Evolutionary conservation across 2,888 invertebrate species (phyloP), one percentile per base, ranked within the genome.

Genomic region (Resseliella maxima): DNA sequence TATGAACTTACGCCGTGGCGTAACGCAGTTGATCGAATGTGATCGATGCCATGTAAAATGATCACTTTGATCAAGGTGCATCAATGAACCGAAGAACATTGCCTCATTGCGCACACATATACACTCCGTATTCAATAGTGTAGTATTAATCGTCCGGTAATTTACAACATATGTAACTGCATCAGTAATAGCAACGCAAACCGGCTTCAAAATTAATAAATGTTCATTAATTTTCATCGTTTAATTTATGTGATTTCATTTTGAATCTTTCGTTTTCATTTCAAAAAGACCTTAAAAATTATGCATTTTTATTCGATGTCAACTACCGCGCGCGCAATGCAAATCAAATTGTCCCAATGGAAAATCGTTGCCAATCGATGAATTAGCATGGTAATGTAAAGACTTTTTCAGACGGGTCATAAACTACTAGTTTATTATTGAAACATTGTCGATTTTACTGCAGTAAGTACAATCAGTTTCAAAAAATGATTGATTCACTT

Each of bases 171-270:
- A 64, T 64, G 81, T 81, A 36, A 35, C 36, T 36, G 81, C 36
- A 8, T 36, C 36, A 36, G 27, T 21, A 59, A 59, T 24, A 27
- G 27, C 50, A 59, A 12, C 24, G 31, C 31, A 83, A 83, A 83
- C 83, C 83, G 83, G 83, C 83, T 38, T 1, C 38, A 83, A 83
- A 83, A 83, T 83, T 83, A 83, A 83, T 83, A 83, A 83, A 83
- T 38, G 83, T 83, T 83, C 83, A 83, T 83, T 83, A 83, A 83
- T 83, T 83, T 83, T 83, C 83, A 83, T 38, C 83, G 83, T 83
- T 83, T 83, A 83, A 83, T 83, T 83, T 83, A 83, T 83, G 83
- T 83, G 83, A 38, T 83, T 83, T n/a, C 31, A 83, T 83, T 83
- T 81, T 81, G 81, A n/a, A 81, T 35, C 21, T 38, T 83, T 83